A percentile compares a stretch with the other conserved stretches of the same genome.
phyloP scores from a whole-genome alignment of 1,140 invertebrate species.

The Drosophila kohkoa region DNA sequence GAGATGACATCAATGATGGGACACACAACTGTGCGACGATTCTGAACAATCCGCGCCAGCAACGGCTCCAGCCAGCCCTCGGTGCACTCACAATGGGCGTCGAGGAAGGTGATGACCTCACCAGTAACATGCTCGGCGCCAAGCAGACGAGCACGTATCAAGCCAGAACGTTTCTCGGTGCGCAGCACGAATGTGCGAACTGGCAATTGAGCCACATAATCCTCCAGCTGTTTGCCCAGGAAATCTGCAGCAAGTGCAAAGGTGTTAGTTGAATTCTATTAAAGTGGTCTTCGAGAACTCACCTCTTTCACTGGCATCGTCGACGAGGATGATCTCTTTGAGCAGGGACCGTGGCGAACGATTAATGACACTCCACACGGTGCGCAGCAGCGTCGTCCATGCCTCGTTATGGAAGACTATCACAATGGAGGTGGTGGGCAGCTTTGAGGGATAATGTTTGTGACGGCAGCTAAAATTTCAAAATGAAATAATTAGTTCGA shows the following conservation, averaged over 20 bases:
- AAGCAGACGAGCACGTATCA: slow-evolving; percentile 96
- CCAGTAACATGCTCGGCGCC: slow-evolving; percentile 97
- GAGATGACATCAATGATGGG: slow-evolving; percentile 99
- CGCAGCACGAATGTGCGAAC: slow-evolving; percentile 93
- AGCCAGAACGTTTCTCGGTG: slow-evolving; percentile 95
- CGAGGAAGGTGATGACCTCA: slow-evolving; percentile 97
- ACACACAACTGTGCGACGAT: slow-evolving; percentile 97
- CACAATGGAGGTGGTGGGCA: slow-evolving; percentile 96
- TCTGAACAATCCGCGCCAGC: slow-evolving; percentile 94
- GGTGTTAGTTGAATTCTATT: slow-evolving; percentile 57
- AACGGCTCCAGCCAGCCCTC: slow-evolving; percentile 98
- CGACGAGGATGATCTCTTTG: slow-evolving; percentile 97
- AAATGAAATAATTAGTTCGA: slow-evolving; percentile 1
- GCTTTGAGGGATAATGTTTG: slow-evolving; percentile 90
- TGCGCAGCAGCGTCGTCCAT: slow-evolving; percentile 97
- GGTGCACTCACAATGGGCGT: slow-evolving; percentile 97
- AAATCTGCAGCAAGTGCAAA: slow-evolving; percentile 87
- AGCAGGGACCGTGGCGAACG: slow-evolving; percentile 94
- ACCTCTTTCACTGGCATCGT: slow-evolving; percentile 96
- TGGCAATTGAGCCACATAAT: slow-evolving; percentile 94
- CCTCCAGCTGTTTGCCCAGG: slow-evolving; percentile 94
- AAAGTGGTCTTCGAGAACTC: slow-evolving; percentile 84
- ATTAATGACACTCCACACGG: slow-evolving; percentile 98
- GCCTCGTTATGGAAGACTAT: slow-evolving; percentile 99
- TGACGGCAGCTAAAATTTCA: slow-evolving; percentile 90